Conservation (phyloP, 2,113 vertebrate species). For the Poeciliopsis prolifica region DNA sequence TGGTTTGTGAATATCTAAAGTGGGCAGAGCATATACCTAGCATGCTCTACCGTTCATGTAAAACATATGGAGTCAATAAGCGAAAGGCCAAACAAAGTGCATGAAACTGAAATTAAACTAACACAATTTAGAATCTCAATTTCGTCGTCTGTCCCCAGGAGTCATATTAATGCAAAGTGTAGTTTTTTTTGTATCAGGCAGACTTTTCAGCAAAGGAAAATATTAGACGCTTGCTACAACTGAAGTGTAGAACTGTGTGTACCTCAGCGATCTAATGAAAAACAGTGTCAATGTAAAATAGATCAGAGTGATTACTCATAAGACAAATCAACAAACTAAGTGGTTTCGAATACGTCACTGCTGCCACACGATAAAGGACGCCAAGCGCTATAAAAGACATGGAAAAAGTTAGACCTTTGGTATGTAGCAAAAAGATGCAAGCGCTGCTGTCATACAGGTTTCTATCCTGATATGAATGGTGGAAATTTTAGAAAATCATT, state of each 20-base stretch:
- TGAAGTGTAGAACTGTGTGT: conserved; percentile 18
- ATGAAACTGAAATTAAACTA: conserved; percentile 54
- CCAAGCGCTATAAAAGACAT: conserved; percentile 59
- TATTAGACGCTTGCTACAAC: not conserved
- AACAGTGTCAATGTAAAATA: conserved; percentile 36
- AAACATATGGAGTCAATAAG: conserved; percentile 71
- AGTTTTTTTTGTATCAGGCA: conserved; percentile 16
- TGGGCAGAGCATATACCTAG: conserved; percentile 59
- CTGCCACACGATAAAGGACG: conserved; percentile 32
- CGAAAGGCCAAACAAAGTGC: conserved; percentile 36
- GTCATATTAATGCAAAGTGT: conserved; percentile 37
- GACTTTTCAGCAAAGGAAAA: conserved; percentile 28
- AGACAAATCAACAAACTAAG: conserved; percentile 51
- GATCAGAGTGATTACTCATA: conserved; percentile 56
- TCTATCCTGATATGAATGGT: not conserved
- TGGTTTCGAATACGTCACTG: conserved; percentile 66
- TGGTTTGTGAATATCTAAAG: conserved; percentile 63
- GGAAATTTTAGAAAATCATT: not conserved
- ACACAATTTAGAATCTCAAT: conserved; percentile 47
- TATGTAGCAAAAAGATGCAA: conserved; percentile 21
- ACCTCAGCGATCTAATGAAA: conserved; percentile 38
- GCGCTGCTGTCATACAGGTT: not conserved
- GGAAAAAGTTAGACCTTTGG: conserved; percentile 45
- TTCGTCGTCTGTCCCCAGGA: conserved; percentile 35
- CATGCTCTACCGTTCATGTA: conserved; percentile 52